Evolutionary conservation across 2,888 invertebrate species (phyloP).

Genomic region (Meiosimyza platycephala): DNA sequence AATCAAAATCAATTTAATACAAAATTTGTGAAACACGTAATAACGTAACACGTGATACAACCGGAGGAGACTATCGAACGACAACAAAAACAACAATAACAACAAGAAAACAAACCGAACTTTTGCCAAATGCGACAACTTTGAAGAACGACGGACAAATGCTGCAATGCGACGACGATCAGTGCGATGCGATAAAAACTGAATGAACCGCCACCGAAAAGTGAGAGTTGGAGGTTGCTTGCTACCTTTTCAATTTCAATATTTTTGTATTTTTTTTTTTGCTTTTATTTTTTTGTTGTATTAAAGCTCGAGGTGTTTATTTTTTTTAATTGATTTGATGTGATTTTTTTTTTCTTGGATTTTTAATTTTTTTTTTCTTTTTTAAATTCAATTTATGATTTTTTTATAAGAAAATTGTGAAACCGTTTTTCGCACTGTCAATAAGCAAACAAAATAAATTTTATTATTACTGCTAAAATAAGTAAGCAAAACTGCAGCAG

Average conservation of each 20-base stretch:
- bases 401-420: not conserved
- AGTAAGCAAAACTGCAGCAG: too few species aligned
- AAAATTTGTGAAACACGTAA: not conserved
- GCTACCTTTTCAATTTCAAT: not conserved
- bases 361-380: not conserved
- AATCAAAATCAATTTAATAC: not conserved
- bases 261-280: too few species aligned
- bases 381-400: conserved; percentile 1
- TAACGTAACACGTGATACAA: conserved; percentile 22
- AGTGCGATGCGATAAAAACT: not conserved
- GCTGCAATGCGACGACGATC: not conserved
- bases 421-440: too few species aligned
- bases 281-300: too few species aligned
- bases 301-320: too few species aligned
- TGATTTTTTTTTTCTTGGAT: too few species aligned
- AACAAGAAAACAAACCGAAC: not conserved
- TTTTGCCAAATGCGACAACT: conserved; percentile 17
- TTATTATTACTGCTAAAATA: too few species aligned
- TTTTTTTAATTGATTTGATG: too few species aligned
- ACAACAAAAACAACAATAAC: too few species aligned
- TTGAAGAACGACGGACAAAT: not conserved
- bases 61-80: not conserved
- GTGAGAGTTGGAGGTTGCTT: too few species aligned
- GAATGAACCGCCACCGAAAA: conserved; percentile 6
- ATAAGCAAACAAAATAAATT: too few species aligned